Conservation (phyloP, 2,888 invertebrate genomes). For the Elgonia sp. region DNA sequence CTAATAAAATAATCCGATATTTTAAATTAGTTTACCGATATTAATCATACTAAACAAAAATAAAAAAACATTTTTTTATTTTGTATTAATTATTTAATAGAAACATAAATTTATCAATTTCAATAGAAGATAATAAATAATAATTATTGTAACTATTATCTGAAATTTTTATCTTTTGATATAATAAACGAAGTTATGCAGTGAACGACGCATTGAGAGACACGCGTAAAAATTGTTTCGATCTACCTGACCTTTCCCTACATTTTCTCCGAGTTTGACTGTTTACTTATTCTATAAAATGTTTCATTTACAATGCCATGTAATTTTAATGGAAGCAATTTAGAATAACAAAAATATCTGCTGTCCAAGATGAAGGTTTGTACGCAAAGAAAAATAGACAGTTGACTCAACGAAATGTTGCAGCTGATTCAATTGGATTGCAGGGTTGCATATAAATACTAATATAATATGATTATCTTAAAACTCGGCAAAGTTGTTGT, state of each 20-base stretch:
- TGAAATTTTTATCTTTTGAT: not conserved
- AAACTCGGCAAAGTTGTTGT: too few species aligned
- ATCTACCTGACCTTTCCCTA: slow-evolving; percentile 14
- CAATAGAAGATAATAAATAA: not conserved
- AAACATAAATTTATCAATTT: not conserved
- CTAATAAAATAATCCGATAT: too few species aligned
- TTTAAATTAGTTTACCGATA: too few species aligned
- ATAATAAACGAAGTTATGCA: not conserved
- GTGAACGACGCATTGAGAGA: not conserved
- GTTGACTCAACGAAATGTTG: not conserved
- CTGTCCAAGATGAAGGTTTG: not conserved
- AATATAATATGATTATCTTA: too few species aligned
- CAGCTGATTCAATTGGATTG: not conserved
- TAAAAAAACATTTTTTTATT: too few species aligned
- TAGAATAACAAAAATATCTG: not conserved
- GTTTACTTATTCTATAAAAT: slow-evolving; percentile 1
- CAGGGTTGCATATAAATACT: too few species aligned
- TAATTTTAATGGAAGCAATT: not conserved
- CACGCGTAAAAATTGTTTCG: slow-evolving; percentile 15
- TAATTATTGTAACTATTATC: not conserved
- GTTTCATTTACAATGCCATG: not conserved
- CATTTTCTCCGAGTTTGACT: not conserved
- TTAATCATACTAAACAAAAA: too few species aligned
- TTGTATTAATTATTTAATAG: not conserved
- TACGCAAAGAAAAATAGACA: not conserved